Evolutionary conservation across 2,113 vertebrate genomes (phyloP), one percentile per base, ranked within the genome.

Genomic region (Bubo bubo): DNA sequence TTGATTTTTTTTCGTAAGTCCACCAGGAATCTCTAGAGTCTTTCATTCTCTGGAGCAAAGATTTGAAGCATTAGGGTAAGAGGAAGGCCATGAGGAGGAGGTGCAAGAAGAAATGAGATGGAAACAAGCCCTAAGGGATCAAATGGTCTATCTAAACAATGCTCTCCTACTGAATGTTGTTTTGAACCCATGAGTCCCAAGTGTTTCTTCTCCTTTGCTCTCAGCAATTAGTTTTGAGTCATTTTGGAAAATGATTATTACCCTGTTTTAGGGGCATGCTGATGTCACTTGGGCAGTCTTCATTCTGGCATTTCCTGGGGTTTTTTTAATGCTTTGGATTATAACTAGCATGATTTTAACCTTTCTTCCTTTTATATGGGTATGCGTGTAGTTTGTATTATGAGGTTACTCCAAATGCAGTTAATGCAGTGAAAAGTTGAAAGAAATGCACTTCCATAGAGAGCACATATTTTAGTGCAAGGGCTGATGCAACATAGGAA

Each of bases 1-100:
- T 80, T 93, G 62, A 88, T 94, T 88, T 91, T 90, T 95, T 95
- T 91, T 93, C 63, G 0, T 63, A 74, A 90, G 23, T 67, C 72
- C 52, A 52, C 88, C 73, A 88, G 59, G 79, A 92, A 81, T 93
- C 79, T 95, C 64, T 86, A 68, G 84, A 93, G 79, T 39, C 79
- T 81, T 90, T 88, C 32, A 66, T 88, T 90, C 79, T 95, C 73
- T 91, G 95, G 76, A 95, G 90, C 47, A 75, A 80, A 84, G 79
- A 84, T 88, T 88, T 95, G 64, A 94, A 95, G 71, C 52, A 79
- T 85, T 82, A 81, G 84, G 43, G 35, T 59, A 81, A 95, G 52
- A 87, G 52, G 53, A 93, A 91, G 91, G 84, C 37, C 68, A 55
- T 74, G 55, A 95, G 60, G 43, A 95, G 52, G 89, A 93, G 47